A percentile compares a stretch with the other conserved stretches of the same genome.
phyloP scores from a whole-genome alignment of 2,888 invertebrate species.

The Lasiommata megera region DNA sequence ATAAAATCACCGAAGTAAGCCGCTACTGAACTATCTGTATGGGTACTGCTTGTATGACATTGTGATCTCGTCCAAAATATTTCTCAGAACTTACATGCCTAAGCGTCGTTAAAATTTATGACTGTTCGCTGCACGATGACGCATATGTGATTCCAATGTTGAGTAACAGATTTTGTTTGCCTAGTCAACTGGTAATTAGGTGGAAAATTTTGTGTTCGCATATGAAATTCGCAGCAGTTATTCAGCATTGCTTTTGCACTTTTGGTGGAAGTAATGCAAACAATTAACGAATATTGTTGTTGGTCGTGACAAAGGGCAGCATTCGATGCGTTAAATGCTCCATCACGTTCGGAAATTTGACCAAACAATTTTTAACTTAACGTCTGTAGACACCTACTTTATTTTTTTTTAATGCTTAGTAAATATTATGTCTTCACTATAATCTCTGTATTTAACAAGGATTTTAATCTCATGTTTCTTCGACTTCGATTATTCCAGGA shows the following conservation, averaged over 20 bases:
- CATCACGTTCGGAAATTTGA: slow-evolving; percentile 43
- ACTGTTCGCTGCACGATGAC: background rate
- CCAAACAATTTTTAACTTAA: slow-evolving; percentile 34
- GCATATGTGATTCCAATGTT: background rate
- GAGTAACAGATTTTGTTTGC: slow-evolving; percentile 14
- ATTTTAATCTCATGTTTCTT: too few relatives aligned
- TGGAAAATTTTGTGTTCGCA: slow-evolving; percentile 5
- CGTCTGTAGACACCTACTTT: slow-evolving; percentile 17
- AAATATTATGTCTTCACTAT: too few relatives aligned
- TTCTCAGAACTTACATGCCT: background rate
- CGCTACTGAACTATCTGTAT: slow-evolving; percentile 2
- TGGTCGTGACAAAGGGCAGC: slow-evolving; percentile 49
- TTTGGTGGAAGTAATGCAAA: slow-evolving; percentile 42
- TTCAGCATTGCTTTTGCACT: slow-evolving; percentile 3
- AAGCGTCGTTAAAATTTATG: slow-evolving; percentile 3
- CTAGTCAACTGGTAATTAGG: slow-evolving; percentile 6
- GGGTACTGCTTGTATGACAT: background rate
- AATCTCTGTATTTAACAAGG: too few relatives aligned
- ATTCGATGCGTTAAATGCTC: slow-evolving; percentile 49
- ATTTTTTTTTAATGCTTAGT: too few relatives aligned
- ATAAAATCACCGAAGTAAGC: slow-evolving; percentile 23
- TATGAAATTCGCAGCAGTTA: background rate
- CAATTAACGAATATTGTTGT: slow-evolving; percentile 50
- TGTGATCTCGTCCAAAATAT: background rate
- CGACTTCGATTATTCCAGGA: too few relatives aligned